Conservation (phyloP, 2,888 invertebrate genomes). For the Trachelus stipa region DNA sequence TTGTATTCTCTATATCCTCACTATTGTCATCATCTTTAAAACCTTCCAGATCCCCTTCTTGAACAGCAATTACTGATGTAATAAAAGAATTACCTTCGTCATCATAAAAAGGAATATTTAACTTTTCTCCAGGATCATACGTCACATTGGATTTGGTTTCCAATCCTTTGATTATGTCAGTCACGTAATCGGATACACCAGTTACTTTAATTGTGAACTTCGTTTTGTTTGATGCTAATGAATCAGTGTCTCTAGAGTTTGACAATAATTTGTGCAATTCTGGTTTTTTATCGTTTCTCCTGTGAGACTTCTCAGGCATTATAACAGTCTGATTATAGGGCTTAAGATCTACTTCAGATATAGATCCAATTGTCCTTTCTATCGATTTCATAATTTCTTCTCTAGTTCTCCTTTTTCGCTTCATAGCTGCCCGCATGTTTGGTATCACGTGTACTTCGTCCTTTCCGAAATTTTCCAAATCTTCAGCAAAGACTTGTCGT, state of each 20-base stretch:
- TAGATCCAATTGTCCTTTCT: constrained; percentile 36
- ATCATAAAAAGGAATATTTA: constrained; percentile 19
- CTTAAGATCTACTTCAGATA: constrained; percentile 18
- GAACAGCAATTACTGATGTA: constrained; percentile 48
- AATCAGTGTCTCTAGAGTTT: not conserved
- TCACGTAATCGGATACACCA: constrained; percentile 51
- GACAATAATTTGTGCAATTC: not conserved
- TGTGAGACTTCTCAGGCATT: constrained; percentile 14
- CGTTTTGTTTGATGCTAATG: constrained; percentile 11
- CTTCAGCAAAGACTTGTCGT: constrained; percentile 31
- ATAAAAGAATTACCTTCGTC: constrained; percentile 32
- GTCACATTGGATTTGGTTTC: constrained; percentile 24
- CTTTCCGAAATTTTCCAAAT: constrained; percentile 32
- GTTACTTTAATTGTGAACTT: constrained; percentile 53
- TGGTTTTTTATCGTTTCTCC: not conserved
- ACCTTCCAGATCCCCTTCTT: constrained; percentile 18
- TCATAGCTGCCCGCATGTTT: constrained; percentile 34
- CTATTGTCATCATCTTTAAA: not conserved
- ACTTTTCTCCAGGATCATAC: constrained; percentile 9
- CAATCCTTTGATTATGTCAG: constrained; percentile 52
- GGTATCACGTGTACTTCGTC: constrained; percentile 33
- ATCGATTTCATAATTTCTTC: constrained; percentile 42
- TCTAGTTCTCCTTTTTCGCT: constrained; percentile 34
- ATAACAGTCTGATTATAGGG: constrained; percentile 16
- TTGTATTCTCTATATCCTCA: not conserved